These are phyloP conservation scores for Tanaodytes sp. DNA, from an alignment of 2,888 invertebrate genomes.

Conservation along the genomic window DNA sequence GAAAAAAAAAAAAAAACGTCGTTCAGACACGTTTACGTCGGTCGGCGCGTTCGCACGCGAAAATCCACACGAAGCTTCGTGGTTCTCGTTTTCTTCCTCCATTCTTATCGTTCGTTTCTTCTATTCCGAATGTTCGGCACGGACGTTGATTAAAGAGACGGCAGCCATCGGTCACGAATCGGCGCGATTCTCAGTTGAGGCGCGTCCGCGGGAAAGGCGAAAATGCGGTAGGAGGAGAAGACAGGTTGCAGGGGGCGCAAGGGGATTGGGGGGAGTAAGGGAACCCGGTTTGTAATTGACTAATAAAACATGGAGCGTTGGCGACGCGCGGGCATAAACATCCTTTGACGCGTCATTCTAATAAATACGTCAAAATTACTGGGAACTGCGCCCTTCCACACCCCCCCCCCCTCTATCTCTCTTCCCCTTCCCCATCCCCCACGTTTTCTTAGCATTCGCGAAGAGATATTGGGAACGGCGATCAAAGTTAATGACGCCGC, in stretches of 20 bases:
- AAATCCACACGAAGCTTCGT: constrained; percentile 1
- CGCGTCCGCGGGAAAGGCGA: constrained; percentile 19
- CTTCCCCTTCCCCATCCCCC: no score
- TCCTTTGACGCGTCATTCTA: constrained; percentile 27
- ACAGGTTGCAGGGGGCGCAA: no score
- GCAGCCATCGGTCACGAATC: constrained; percentile 25
- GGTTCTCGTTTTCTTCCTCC: constrained; percentile 1
- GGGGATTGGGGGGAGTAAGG: no score
- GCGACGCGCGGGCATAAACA: constrained; percentile 18
- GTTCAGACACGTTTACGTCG: constrained; percentile 16
- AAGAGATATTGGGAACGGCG: no score
- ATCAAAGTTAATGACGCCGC: no score
- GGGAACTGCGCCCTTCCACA: no score
- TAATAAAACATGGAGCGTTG: constrained; percentile 24
- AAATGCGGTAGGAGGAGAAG: constrained; percentile 27
- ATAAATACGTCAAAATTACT: constrained; percentile 33
- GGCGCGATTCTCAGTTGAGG: constrained; percentile 2
- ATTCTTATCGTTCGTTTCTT: neutral
- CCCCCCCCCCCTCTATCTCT: no score
- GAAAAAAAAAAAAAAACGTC: no score
- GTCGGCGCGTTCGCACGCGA: constrained; percentile 40
- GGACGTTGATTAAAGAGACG: constrained; percentile 38
- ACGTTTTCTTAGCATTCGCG: no score
- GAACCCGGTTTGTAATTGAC: constrained; percentile 23
- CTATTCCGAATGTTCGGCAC: constrained; percentile 20